Base-by-base conservation (phyloP, 2,113 vertebrate species). In the Mirounga angustirostris region DNA sequence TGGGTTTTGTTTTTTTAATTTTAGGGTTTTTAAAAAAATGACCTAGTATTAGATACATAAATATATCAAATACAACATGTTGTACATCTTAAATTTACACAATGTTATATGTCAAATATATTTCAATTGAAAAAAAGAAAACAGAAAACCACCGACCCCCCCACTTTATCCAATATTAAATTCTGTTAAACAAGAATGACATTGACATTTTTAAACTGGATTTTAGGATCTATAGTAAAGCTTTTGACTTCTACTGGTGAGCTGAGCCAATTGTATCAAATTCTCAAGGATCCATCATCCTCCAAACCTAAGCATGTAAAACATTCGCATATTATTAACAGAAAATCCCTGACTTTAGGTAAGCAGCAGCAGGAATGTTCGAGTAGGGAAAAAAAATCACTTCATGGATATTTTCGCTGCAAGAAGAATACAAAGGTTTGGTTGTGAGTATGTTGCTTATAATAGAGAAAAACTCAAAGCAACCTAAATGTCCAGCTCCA, bases 151-250 rank as follows among this genome's bases (percentile, higher is more conserved):
- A 78, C 8, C 18, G 8, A 43, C 15, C 14, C 26, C 21, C 69
- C 7, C 43, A 73, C 56, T 88, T 7, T 61, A 58, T 63, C 10
- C 71, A 40, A 7, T 80, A 79, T 93, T 94, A 82, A 65, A 33
- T 87, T 76, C 36, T 52, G 30, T 88, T 95, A 63, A 71, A 82
- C 50, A 76, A 87, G 69, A 97, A 76, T 90, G 26, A 95, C 79
- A 40, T 7, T 43, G 46, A 83, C 13, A 59, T 92, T 96, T 97
- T 52, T 52, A 56, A 97, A 73, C 33, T 76, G 21, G 19, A 58
- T 79, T 88, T 92, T 84, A 92, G 54, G 36, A 36, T n/a, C 61
- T 22, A 36, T 40, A 59, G 36, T 52, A 95, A 90, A 90, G 59
- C 54, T 71, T 85, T 50, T 40, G 22, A 84, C 50, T 12, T 79